Conservation (phyloP, 2,797 vertebrate species). For the Columba guinea region DNA sequence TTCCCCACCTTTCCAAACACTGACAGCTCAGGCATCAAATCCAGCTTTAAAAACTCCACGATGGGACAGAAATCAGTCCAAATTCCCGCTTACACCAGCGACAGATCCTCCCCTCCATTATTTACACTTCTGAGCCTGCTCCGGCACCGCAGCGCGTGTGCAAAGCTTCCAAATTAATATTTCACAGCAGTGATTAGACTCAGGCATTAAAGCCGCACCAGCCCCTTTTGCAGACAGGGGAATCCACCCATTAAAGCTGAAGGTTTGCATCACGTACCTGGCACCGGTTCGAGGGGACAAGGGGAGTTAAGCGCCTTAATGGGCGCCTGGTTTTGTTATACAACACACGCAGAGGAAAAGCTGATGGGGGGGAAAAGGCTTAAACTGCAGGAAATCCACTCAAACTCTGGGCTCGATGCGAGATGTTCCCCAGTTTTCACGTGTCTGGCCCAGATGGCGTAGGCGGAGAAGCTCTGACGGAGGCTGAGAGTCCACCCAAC, state of each 20-base stretch:
- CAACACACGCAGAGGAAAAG: neutral
- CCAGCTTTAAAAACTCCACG: neutral
- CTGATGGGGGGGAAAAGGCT: neutral
- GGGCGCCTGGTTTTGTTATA: neutral
- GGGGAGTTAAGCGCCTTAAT: neutral
- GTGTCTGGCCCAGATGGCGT: rapidly evolving
- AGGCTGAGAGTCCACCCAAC: neutral
- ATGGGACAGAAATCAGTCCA: neutral
- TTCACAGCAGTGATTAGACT: neutral
- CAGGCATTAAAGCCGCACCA: neutral
- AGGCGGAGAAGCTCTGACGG: neutral
- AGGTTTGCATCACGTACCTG: neutral
- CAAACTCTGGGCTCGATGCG: rapidly evolving
- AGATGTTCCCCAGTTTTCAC: rapidly evolving
- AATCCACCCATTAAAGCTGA: neutral
- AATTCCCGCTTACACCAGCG: neutral
- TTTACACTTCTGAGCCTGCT: neutral
- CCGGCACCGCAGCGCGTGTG: rapidly evolving
- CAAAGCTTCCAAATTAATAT: neutral
- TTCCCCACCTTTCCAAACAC: neutral
- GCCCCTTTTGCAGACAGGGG: neutral
- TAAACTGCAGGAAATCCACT: neutral
- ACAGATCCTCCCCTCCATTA: neutral
- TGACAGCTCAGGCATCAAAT: neutral
- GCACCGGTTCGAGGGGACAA: neutral